phyloP scores from a whole-genome alignment of 1,140 invertebrate genomes.

The Pseudomyrmex flavicornis region DNA sequence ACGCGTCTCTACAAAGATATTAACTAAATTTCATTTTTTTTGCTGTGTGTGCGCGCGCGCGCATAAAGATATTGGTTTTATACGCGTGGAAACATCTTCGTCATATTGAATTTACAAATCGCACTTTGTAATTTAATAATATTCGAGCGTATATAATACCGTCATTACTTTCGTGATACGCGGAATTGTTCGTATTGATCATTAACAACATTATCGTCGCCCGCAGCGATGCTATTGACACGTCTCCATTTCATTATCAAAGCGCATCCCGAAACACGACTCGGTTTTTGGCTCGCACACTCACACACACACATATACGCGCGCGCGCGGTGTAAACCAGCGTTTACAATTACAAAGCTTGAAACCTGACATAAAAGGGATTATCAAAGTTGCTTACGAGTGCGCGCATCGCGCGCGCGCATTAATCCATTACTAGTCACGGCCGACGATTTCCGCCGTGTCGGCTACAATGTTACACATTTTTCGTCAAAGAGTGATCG shows the following conservation, averaged over 20 bases:
- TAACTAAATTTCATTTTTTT: too few species aligned
- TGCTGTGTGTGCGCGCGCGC: too few species aligned
- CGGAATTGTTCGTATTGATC: neutral
- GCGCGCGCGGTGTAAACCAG: neutral
- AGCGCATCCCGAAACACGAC: conserved; percentile 1
- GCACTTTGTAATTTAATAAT: neutral
- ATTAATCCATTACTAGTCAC: conserved; percentile 37
- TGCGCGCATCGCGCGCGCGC: neutral
- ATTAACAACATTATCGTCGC: neutral
- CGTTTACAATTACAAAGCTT: conserved; percentile 71
- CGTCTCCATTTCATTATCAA: conserved; percentile 32
- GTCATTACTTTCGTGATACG: neutral
- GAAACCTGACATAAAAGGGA: conserved; percentile 60
- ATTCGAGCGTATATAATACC: neutral
- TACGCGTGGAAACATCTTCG: neutral
- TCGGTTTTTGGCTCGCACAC: conserved; percentile 18
- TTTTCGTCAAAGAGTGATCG: conserved; percentile 27
- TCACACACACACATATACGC: neutral
- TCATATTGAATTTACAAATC: neutral
- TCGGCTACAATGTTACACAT: conserved; percentile 21
- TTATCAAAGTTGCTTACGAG: conserved; percentile 69
- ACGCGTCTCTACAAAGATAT: too few species aligned
- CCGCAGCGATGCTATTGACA: neutral
- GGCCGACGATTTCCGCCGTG: conserved; percentile 5
- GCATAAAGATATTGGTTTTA: neutral